These are phyloP conservation scores for Stenchaetothrips biformis DNA, from an alignment of 2,888 invertebrate genomes.

Conservation along the genomic window DNA sequence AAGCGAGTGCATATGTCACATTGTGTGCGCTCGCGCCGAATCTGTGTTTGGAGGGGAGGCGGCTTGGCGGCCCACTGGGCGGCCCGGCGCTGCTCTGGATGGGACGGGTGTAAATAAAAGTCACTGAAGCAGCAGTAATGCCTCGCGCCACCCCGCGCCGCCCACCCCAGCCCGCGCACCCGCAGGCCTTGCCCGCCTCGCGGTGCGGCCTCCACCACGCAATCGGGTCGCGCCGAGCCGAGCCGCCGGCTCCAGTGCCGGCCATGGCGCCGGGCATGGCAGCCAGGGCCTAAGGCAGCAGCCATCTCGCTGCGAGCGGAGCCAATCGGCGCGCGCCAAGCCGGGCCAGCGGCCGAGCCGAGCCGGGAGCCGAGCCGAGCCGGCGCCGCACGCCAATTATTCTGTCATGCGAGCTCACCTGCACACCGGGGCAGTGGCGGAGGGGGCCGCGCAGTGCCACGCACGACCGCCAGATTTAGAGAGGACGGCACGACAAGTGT, in stretches of 20 bases:
- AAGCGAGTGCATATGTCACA: conserved; percentile 23
- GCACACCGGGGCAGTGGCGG: too few relatives aligned
- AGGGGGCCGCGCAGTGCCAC: too few relatives aligned
- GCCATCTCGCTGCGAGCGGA: not conserved
- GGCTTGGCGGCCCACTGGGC: not conserved
- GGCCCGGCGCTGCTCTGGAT: not conserved
- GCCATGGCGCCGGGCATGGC: not conserved
- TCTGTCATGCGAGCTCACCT: too few relatives aligned
- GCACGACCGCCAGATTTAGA: too few relatives aligned
- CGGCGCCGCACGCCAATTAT: too few relatives aligned
- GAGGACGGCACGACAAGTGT: too few relatives aligned
- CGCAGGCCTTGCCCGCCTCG: not conserved
- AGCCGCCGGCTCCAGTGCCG: not conserved
- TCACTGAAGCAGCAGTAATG: conserved; percentile 21
- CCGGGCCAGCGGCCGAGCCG: too few relatives aligned
- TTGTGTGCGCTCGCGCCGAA: not conserved
- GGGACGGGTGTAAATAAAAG: conserved; percentile 19
- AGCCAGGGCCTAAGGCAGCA: not conserved
- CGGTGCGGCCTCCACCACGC: not conserved
- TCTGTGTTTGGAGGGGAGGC: conserved; percentile 1
- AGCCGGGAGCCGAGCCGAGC: too few relatives aligned
- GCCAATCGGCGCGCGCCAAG: too few relatives aligned
- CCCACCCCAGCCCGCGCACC: not conserved
- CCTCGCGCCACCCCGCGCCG: not conserved
- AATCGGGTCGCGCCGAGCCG: too few relatives aligned